Conservation (phyloP, 2,113 vertebrate genomes). For the Oryzias curvinotus region DNA sequence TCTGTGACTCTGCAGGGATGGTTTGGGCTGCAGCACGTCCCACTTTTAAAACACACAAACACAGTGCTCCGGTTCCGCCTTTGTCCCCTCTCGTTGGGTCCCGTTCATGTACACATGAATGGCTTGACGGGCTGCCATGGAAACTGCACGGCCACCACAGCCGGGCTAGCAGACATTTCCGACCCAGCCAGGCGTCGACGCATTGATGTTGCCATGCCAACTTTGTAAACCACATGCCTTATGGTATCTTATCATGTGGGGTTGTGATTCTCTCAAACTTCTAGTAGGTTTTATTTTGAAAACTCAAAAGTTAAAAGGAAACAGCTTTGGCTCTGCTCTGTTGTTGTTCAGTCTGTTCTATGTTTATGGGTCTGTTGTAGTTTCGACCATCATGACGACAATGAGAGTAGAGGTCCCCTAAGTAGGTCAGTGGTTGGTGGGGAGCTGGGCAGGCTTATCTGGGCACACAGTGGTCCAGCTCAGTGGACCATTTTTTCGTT, state of each 20-base stretch:
- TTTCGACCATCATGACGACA: slow-evolving; percentile 36
- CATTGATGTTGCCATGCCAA: slow-evolving; percentile 57
- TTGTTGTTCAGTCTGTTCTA: neutral
- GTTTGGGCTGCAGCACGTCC: slow-evolving; percentile 22
- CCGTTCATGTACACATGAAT: slow-evolving; percentile 65
- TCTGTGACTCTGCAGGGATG: slow-evolving; percentile 25
- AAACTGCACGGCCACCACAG: slow-evolving; percentile 56
- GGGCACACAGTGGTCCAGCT: slow-evolving; percentile 58
- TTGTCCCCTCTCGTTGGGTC: slow-evolving; percentile 42
- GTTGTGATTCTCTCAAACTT: neutral
- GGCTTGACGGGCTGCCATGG: slow-evolving; percentile 65
- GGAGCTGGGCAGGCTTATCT: slow-evolving; percentile 58
- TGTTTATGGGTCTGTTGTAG: slow-evolving; percentile 9
- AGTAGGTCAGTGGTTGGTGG: slow-evolving; percentile 68
- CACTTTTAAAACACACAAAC: slow-evolving; percentile 20
- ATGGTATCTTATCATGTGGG: neutral
- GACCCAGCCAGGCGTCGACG: slow-evolving; percentile 44
- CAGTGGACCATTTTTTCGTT: slow-evolving; percentile 65
- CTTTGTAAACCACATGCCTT: slow-evolving; percentile 55
- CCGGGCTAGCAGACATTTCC: slow-evolving; percentile 60
- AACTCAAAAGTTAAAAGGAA: neutral
- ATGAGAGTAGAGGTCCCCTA: slow-evolving; percentile 52
- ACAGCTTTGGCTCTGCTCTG: neutral
- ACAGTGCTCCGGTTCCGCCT: slow-evolving; percentile 21
- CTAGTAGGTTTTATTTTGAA: too few species aligned